phyloP scores from a whole-genome alignment of 2,113 vertebrate genomes.

The Corythoichthys haematopterus region DNA sequence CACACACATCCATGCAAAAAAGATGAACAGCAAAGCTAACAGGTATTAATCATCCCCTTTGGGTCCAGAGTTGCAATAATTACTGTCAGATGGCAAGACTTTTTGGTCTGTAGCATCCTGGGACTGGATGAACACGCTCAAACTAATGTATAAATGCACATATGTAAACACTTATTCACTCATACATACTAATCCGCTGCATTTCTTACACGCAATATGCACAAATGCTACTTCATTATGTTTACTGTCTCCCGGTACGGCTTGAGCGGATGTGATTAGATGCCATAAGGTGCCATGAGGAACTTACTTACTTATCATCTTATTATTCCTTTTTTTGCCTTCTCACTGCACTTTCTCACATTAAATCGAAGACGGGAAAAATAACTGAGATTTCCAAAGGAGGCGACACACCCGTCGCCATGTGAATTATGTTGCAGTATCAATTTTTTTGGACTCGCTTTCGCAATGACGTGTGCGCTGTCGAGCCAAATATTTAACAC shows the following conservation, averaged over 20 bases:
- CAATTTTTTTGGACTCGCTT: slow-evolving; percentile 8
- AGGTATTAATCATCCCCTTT: slow-evolving; percentile 32
- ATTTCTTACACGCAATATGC: slow-evolving; percentile 23
- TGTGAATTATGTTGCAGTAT: slow-evolving; percentile 14
- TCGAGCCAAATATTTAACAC: slow-evolving; percentile 23
- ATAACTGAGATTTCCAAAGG: background rate
- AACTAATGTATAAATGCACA: slow-evolving; percentile 16
- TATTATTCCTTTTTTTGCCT: background rate
- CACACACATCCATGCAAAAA: background rate
- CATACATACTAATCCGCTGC: slow-evolving; percentile 1
- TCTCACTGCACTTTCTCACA: background rate
- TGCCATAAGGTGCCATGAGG: background rate
- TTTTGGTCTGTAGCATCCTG: slow-evolving; percentile 18
- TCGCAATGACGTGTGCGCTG: slow-evolving; percentile 19
- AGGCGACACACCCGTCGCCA: slow-evolving; percentile 7
- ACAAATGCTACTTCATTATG: slow-evolving; percentile 17
- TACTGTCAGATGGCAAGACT: slow-evolving; percentile 51
- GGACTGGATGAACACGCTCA: slow-evolving; percentile 3
- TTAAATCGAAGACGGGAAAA: background rate
- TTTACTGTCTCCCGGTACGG: slow-evolving; percentile 24
- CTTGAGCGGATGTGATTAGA: slow-evolving; percentile 7
- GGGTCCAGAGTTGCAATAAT: slow-evolving; percentile 43
- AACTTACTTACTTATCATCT: background rate
- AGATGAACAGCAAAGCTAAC: slow-evolving; percentile 3
- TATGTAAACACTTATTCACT: slow-evolving; percentile 36